A percentile compares a stretch with the other conserved stretches of the same genome.
These are phyloP conservation scores for Spodoptera frugiperda DNA, from an alignment of 1,140 invertebrate genomes.

Conservation along the genomic window DNA sequence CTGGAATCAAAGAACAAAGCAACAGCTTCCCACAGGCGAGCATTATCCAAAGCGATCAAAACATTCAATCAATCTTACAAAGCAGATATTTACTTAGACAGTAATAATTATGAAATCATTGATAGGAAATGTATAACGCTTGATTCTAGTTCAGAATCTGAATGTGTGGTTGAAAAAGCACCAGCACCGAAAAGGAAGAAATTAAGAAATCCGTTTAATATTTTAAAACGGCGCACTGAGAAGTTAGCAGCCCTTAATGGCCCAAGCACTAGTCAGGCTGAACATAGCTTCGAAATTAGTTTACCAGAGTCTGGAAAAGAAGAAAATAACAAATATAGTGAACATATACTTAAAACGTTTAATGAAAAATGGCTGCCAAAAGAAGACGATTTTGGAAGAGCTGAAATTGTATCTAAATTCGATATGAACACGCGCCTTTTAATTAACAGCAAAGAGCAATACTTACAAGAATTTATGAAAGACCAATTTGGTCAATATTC, in stretches of 20 bases:
- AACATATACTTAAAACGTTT: slow-evolving; percentile 55
- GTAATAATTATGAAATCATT: slow-evolving; percentile 62
- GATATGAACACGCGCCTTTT: slow-evolving; percentile 43
- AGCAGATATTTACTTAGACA: slow-evolving; percentile 70
- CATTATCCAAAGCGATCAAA: slow-evolving; percentile 71
- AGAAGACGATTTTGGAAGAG: slow-evolving; percentile 71
- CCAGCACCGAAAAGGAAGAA: slow-evolving; percentile 58
- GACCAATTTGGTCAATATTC: slow-evolving; percentile 60
- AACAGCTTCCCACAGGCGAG: slow-evolving; percentile 66
- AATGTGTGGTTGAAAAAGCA: slow-evolving; percentile 58
- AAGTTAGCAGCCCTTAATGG: slow-evolving; percentile 47
- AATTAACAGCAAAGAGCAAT: slow-evolving; percentile 61
- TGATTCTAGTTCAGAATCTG: slow-evolving; percentile 71
- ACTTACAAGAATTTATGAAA: slow-evolving; percentile 70
- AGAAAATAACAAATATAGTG: slow-evolving; percentile 51
- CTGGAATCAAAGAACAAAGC: slow-evolving; percentile 62
- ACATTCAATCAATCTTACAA: slow-evolving; percentile 74
- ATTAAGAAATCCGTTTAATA: slow-evolving; percentile 76
- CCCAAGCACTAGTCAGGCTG: slow-evolving; percentile 15
- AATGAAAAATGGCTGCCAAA: slow-evolving; percentile 69
- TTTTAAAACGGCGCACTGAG: slow-evolving; percentile 70
- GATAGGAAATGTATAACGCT: slow-evolving; percentile 66
- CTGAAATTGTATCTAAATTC: slow-evolving; percentile 62
- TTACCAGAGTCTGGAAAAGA: background rate
- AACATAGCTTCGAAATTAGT: slow-evolving; percentile 12